Evolutionary conservation across 2,888 invertebrate species (phyloP).

Genomic region (Tiliacea aurago): DNA sequence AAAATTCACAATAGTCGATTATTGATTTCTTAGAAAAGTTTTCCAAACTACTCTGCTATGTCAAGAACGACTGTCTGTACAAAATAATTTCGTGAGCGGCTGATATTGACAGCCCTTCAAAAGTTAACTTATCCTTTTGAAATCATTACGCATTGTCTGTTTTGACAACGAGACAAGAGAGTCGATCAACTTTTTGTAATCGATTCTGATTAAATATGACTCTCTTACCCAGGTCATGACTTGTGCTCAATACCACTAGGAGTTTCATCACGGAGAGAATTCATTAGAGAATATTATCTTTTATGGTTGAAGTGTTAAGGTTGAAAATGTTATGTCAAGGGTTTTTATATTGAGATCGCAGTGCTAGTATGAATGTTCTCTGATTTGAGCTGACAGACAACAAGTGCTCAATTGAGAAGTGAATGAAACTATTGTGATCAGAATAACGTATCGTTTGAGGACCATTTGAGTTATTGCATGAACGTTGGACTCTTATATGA

Average conservation of each 20-base stretch:
- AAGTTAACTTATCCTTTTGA: constrained; percentile 51
- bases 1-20: constrained; percentile 32
- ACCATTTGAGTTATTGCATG: constrained; percentile 70
- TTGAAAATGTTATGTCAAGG: constrained; percentile 50
- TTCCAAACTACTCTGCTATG: constrained; percentile 20
- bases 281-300: constrained; percentile 38
- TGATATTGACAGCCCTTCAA: constrained; percentile 59
- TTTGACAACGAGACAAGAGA: constrained; percentile 67
- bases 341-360: constrained; percentile 37
- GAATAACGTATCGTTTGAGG: constrained; percentile 68
- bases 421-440: constrained; percentile 81
- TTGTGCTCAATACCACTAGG: constrained; percentile 69
- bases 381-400: constrained; percentile 76
- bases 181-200: constrained; percentile 76
- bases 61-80: constrained; percentile 19
- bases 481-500: constrained; percentile 71
- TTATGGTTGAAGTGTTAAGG: constrained; percentile 38
- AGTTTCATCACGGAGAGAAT: constrained; percentile 71
- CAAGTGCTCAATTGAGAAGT: constrained; percentile 82
- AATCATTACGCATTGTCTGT: constrained; percentile 62
- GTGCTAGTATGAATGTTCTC: constrained; percentile 70
- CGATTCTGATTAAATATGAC: constrained; percentile 73
- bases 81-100: constrained; percentile 48
- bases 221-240: constrained; percentile 73
- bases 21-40: constrained; percentile 33